A percentile compares a stretch with the other conserved stretches of the same genome.
These are phyloP conservation scores for Corythornis cristatus DNA, from an alignment of 2,113 vertebrate species.

Conservation along the genomic window DNA sequence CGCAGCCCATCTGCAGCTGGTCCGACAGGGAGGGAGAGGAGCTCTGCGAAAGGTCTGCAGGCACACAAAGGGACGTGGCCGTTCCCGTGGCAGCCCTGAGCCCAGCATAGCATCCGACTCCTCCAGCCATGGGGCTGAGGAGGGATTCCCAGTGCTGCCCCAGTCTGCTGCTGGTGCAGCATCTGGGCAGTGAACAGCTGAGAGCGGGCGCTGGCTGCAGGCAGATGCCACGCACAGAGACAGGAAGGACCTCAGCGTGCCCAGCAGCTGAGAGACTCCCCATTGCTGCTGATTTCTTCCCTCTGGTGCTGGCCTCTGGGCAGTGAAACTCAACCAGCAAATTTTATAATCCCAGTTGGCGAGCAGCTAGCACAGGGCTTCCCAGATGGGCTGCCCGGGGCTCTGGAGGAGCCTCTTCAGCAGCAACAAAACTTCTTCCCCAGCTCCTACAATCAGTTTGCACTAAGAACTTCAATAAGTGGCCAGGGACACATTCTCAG, in stretches of 20 bases:
- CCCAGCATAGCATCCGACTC: rapidly evolving
- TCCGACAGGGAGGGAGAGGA: slow-evolving; percentile 88
- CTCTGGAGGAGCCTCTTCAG: not conserved
- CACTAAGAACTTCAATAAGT: not conserved
- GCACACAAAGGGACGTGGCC: not conserved
- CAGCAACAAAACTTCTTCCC: not conserved
- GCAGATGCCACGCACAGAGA: not conserved
- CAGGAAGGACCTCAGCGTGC: not conserved
- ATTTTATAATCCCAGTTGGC: not conserved
- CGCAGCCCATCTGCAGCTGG: slow-evolving; percentile 87
- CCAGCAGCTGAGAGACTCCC: not conserved
- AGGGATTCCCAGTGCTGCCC: not conserved
- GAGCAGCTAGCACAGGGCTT: not conserved
- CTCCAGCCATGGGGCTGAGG: not conserved
- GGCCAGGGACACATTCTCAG: not conserved
- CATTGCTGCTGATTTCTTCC: not conserved
- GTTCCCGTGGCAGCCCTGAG: not conserved
- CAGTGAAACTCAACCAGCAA: not conserved
- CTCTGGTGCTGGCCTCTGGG: not conserved
- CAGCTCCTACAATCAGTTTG: not conserved
- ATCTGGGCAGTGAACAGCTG: not conserved
- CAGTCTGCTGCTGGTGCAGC: not conserved
- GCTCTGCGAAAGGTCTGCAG: slow-evolving; percentile 85
- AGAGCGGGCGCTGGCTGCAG: not conserved
- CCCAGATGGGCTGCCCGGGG: not conserved